These are phyloP conservation scores for Melipona quadrifasciata DNA, from an alignment of 1,140 invertebrate species.

Conservation along the genomic window DNA sequence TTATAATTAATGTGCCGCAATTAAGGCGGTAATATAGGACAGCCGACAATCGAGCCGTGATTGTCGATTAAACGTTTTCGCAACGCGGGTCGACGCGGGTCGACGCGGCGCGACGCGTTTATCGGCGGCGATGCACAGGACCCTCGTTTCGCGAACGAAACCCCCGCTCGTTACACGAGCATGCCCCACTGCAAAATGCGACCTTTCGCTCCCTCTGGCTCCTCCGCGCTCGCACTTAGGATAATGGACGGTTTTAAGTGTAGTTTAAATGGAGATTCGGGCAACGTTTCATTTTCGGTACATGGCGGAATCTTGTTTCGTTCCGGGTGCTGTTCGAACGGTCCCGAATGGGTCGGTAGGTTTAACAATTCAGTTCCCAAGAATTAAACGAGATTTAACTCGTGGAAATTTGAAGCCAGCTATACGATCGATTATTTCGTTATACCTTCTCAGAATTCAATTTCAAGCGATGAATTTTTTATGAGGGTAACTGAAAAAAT, in stretches of 20 bases:
- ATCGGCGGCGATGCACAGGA: neutral
- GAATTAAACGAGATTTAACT: too few species aligned
- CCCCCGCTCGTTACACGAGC: slow-evolving; percentile 24
- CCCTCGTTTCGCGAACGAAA: neutral
- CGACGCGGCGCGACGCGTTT: slow-evolving; percentile 28
- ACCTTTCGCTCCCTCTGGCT: neutral
- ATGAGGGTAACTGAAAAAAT: too few species aligned
- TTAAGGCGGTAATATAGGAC: slow-evolving; percentile 69
- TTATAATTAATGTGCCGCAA: slow-evolving; percentile 76
- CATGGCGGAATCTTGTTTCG: neutral
- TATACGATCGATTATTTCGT: too few species aligned
- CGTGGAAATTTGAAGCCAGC: too few species aligned
- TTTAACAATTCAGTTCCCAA: too few species aligned
- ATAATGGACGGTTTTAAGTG: slow-evolving; percentile 19
- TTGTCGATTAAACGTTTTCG: slow-evolving; percentile 71
- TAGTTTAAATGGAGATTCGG: neutral
- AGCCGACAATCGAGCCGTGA: slow-evolving; percentile 68
- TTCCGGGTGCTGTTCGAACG: too few species aligned
- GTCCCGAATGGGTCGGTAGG: too few species aligned
- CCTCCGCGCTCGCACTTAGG: neutral
- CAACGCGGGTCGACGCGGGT: slow-evolving; percentile 43
- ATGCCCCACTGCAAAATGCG: slow-evolving; percentile 19
- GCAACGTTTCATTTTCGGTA: neutral
- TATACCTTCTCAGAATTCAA: too few species aligned
- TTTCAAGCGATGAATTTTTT: too few species aligned